phyloP scores from a whole-genome alignment of 2,113 vertebrate species.

The Barbus barbus region DNA sequence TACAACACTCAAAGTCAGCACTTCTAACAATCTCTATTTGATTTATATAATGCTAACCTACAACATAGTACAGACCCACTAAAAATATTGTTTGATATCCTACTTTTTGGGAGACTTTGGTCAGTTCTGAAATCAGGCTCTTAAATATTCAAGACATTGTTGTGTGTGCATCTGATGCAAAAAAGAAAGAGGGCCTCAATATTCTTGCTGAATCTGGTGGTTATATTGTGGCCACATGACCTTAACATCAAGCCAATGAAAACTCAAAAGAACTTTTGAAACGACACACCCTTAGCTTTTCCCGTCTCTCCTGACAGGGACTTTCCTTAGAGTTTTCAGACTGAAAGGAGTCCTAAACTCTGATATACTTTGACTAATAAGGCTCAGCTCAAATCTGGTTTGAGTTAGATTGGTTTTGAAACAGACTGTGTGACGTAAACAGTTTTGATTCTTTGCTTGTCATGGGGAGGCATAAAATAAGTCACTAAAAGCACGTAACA shows the following conservation, averaged over 20 bases:
- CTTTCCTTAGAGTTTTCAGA: slow-evolving; percentile 35
- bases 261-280: slow-evolving; percentile 14
- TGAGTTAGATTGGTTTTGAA: slow-evolving; percentile 14
- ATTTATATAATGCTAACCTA: background rate
- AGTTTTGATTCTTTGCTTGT: background rate
- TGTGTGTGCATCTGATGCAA: slow-evolving; percentile 19
- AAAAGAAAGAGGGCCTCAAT: background rate
- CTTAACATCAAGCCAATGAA: slow-evolving; percentile 13
- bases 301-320: slow-evolving; percentile 32
- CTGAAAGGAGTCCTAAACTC: background rate
- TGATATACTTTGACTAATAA: background rate
- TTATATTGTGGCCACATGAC: background rate
- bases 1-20: background rate
- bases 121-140: background rate
- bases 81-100: background rate
- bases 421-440: background rate
- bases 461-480: background rate
- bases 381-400: background rate
- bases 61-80: background rate
- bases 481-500: background rate
- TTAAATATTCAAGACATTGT: background rate
- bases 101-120: background rate
- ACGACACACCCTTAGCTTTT: slow-evolving; percentile 34
- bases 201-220: slow-evolving; percentile 8
- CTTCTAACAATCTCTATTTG: background rate